A percentile compares a stretch with the other conserved stretches of the same genome.
Evolutionary conservation across 2,113 vertebrate genomes (phyloP).

Genomic region (Eclectus roratus): DNA sequence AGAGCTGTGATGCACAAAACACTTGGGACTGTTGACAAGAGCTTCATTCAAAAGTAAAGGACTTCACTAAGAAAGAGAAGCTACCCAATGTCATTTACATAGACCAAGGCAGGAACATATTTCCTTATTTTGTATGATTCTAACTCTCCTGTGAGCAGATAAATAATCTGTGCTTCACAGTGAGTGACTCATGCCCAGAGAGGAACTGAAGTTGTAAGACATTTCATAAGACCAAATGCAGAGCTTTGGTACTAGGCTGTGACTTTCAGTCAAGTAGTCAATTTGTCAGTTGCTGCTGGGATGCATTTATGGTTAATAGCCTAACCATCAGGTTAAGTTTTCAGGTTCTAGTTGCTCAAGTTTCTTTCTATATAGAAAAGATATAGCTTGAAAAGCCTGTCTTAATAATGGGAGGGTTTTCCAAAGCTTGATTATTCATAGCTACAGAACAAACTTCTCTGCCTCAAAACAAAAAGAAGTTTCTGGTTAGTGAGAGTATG

Average conservation of each 20-base stretch:
- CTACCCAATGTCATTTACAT: neutral
- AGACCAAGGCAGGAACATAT: neutral
- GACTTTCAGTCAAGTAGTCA: neutral
- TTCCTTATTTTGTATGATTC: neutral
- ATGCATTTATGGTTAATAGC: neutral
- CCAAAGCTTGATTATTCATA: neutral
- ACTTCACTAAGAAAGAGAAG: neutral
- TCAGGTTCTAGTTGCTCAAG: neutral
- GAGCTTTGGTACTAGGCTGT: neutral
- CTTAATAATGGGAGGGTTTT: neutral
- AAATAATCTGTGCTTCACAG: neutral
- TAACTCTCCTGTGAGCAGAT: neutral
- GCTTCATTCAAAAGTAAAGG: neutral
- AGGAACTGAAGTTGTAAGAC: neutral
- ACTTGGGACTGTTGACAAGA: neutral
- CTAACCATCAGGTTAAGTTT: neutral
- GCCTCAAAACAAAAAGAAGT: neutral
- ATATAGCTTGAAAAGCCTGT: neutral
- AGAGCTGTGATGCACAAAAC: neutral
- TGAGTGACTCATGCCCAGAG: neutral
- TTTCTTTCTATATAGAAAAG: neutral
- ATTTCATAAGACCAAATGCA: neutral
- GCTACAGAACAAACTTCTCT: neutral
- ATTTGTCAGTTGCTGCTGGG: neutral
- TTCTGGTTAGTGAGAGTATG: neutral